Conservation (phyloP, 2,797 vertebrate genomes). For the Crocidura indochinensis region DNA sequence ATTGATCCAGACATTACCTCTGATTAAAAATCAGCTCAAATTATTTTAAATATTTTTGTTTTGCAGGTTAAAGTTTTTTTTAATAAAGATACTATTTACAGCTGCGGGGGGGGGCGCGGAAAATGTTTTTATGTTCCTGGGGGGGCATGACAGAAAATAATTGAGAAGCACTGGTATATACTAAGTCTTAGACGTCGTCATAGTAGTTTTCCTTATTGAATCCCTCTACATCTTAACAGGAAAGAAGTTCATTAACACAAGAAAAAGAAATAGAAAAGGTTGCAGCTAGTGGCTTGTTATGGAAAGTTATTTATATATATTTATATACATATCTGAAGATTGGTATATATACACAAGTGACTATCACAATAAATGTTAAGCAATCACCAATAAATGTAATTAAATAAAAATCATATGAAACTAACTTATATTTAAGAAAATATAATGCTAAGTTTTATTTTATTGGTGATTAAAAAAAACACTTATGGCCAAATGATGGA, state of each 20-base stretch:
- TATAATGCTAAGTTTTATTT: slow-evolving; percentile 25
- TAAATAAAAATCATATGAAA: slow-evolving; percentile 52
- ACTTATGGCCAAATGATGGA: not conserved
- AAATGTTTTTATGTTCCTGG: too few species aligned
- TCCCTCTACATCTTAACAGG: slow-evolving; percentile 29
- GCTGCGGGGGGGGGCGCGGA: too few species aligned
- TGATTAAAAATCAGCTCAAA: too few species aligned
- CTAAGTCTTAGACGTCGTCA: slow-evolving; percentile 57
- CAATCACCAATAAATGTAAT: slow-evolving; percentile 31
- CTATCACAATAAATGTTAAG: not conserved
- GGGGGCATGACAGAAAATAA: too few species aligned
- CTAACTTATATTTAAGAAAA: slow-evolving; percentile 19
- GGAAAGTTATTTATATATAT: not conserved
- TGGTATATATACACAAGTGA: not conserved
- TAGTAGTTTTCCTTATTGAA: slow-evolving; percentile 34
- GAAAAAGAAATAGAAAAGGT: not conserved
- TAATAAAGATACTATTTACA: too few species aligned
- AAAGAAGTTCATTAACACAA: slow-evolving; percentile 4
- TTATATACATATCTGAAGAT: not conserved
- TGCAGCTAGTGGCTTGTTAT: not conserved
- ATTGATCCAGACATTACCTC: too few species aligned
- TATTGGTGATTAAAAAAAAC: slow-evolving; percentile 54
- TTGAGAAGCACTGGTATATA: not conserved
- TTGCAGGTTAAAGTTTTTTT: too few species aligned
- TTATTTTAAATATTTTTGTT: too few species aligned